Evolutionary conservation across 2,113 vertebrate genomes (phyloP), one percentile per base, ranked within the genome.

Genomic region (Myotis yumanensis): DNA sequence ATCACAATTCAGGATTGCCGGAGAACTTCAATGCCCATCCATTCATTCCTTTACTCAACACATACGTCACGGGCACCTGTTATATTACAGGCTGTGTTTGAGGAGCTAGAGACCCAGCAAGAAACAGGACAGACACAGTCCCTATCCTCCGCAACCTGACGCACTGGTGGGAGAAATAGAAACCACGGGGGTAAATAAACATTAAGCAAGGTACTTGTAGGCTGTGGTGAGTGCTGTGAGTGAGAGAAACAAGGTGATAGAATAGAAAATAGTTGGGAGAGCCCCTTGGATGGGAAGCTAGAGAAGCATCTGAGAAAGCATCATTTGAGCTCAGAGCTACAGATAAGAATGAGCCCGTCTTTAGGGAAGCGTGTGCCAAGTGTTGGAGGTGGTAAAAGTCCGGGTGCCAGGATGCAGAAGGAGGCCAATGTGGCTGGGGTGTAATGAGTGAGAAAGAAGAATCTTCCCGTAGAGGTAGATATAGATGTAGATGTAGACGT

Each of bases 401-500:
- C 7, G 5, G 46, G 68, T 73, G 48, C 75, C 85, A 51, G 37
- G 23, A 25, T 11, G 40, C 72, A 16, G 64, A 86, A 80, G 35
- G 7, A 59, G 11, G 43, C 46, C 48, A 40, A 10, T 3, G 23
- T 12, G 37, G 18, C 54, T 30, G 6, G 30, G 20, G 2, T 20
- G 32, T 15, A 32, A 10, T 23, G 51, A 32, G 4, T 72, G 15
- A 22, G 80, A 54, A n/a, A 46, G 20, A 25, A 90, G 82, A 18
- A 12, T 46, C 35, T 37, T 66, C n/a, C n/a, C 7, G 4, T 2
- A 30, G n/a, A 71, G 4, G 4, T 2, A 30, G n/a, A 71, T 6
- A 7, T 1, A 75, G 15, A 30, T 8, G 3, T 1, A 32, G n/a
- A 76, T 0, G 4, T 25, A 57, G 8, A 18, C 16, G 18, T 46